Evolutionary conservation across 2,113 vertebrate species (phyloP).

Genomic region (Saguinus midas): DNA sequence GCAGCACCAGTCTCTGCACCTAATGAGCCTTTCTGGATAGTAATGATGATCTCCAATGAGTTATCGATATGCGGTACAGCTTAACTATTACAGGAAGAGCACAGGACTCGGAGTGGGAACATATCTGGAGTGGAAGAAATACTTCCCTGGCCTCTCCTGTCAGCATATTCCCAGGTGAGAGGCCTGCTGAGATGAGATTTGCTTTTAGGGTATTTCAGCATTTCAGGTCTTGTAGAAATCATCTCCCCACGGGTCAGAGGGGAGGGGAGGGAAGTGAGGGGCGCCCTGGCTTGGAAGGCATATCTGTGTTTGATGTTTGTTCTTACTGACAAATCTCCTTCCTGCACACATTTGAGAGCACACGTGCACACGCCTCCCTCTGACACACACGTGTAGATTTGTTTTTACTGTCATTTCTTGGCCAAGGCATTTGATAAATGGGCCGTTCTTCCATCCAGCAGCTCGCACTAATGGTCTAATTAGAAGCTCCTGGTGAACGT

Average conservation of each 20-base stretch:
- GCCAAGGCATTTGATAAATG: not conserved
- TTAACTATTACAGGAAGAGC: not conserved
- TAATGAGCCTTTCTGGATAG: not conserved
- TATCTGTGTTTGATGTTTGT: not conserved
- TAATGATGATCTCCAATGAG: not conserved
- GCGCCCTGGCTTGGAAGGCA: not conserved
- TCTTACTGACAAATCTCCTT: accelerated
- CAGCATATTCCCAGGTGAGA: not conserved
- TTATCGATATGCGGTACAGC: not conserved
- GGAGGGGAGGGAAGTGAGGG: accelerated
- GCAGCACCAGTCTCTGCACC: not conserved
- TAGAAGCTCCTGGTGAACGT: accelerated
- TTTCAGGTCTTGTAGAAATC: not conserved
- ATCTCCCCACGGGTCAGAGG: not conserved
- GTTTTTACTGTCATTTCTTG: not conserved
- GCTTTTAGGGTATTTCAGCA: not conserved
- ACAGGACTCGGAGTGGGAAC: not conserved
- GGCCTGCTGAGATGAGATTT: not conserved
- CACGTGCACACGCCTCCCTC: accelerated
- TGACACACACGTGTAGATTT: no score
- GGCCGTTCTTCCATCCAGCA: not conserved
- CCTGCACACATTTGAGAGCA: accelerated
- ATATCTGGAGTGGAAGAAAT: not conserved
- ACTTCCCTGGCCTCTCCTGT: not conserved
- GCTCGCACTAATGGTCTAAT: not conserved